Evolutionary conservation across 1,140 invertebrate species (phyloP), one percentile per base, ranked within the genome.

Genomic region (Drosophila tani): DNA sequence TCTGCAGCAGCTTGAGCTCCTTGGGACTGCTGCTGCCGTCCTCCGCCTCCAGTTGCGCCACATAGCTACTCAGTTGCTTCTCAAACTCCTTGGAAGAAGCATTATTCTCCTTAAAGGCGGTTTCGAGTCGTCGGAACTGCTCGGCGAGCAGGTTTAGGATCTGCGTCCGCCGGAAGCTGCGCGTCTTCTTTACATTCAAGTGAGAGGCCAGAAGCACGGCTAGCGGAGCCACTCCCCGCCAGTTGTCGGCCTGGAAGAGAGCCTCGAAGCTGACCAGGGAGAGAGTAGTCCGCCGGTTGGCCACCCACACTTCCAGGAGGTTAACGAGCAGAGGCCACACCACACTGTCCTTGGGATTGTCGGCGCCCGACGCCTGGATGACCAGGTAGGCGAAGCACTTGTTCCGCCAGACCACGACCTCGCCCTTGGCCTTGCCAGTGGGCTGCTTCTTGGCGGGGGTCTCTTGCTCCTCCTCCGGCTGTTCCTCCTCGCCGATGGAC

Each of bases 371-470:
- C 5, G 65, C 73, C 11, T 88, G 84, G 8, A 27, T 38, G 6
- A 87, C 43, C 40, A 87, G 43, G 41, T 75, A 68, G n/a, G 64
- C 81, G 14, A 81, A 50, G 51, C 81, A 81, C 43, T 78, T 83
- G n/a, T 79, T 62, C 5, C 77, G 73, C 77, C 73, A 74, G 14
- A 40, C 27, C 0, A 40, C 53, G 7, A 65, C 5, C 14, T 65
- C 66, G 12, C 41, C 68, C 41, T 60, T 73, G 32, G 49, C 35
- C 38, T 75, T 63, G 8, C 38, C 35, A 29, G 9, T 75, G 27
- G 24, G 41, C 17, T 47, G 35, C 15, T 65, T 27, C 45, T 45
- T 50, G 19, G 9, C 27, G 2, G 15, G 14, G 9, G 14, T n/a
- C 60, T 55, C 71, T 5, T 57, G 45, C 5, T 43, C 43, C 32